phyloP scores from a whole-genome alignment of 2,113 vertebrate genomes.

The Ploceus nigricollis region DNA sequence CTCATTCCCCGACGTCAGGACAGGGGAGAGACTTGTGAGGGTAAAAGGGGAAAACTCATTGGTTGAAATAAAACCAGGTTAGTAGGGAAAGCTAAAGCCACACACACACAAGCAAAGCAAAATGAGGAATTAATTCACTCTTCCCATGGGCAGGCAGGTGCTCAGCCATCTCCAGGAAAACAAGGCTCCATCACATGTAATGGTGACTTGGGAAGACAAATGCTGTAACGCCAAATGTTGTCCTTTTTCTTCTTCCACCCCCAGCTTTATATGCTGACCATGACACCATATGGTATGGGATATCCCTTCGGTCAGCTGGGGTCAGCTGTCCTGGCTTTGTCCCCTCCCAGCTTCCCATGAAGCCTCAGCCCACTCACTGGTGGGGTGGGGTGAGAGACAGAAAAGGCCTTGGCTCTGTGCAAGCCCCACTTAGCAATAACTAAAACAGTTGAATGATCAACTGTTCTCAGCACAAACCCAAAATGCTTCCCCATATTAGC shows the following conservation, averaged over 20 bases:
- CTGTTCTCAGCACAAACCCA: not conserved
- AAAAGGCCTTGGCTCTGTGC: not conserved
- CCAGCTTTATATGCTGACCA: not conserved
- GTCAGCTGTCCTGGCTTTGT: not conserved
- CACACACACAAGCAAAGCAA: not conserved
- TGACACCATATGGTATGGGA: no score
- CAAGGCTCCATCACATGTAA: not conserved
- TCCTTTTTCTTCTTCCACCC: not conserved
- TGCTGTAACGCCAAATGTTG: fast-evolving
- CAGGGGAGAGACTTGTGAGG: fast-evolving
- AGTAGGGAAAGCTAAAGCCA: not conserved
- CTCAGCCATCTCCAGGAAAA: not conserved
- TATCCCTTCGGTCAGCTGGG: not conserved
- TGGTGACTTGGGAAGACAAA: not conserved
- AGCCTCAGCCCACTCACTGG: not conserved
- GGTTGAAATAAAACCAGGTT: not conserved
- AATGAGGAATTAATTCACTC: not conserved
- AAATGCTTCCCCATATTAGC: not conserved
- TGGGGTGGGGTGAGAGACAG: not conserved
- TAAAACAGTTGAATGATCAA: not conserved
- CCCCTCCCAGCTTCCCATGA: not conserved
- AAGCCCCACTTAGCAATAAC: not conserved
- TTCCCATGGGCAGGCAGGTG: not conserved
- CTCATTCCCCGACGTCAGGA: not conserved
- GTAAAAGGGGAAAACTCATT: not conserved